Conservation (phyloP, 2,797 vertebrate species). For the Dryobates pubescens region DNA sequence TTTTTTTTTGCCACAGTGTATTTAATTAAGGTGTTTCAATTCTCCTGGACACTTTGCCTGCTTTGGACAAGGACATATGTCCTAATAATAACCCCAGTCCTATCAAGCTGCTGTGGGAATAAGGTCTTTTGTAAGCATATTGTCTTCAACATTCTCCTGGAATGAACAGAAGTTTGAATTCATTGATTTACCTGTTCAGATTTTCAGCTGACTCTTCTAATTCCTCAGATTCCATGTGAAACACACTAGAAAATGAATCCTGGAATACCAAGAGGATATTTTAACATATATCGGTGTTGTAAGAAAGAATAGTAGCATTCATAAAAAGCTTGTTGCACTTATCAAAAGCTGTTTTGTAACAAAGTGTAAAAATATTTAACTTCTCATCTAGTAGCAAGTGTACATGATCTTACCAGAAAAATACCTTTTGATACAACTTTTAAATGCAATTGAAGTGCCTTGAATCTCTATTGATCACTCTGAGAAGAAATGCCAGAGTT, state of each 20-base stretch:
- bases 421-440: background rate
- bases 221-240: slow-evolving; percentile 94
- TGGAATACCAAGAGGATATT: slow-evolving; percentile 69
- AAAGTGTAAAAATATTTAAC: background rate
- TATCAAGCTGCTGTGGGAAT: background rate
- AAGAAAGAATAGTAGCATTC: background rate
- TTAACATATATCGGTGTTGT: background rate
- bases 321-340: background rate
- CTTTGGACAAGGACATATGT: background rate
- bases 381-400: background rate
- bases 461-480: background rate
- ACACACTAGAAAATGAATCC: slow-evolving; percentile 96
- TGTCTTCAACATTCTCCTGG: background rate
- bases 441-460: background rate
- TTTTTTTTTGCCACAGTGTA: background rate
- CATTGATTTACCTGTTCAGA: slow-evolving; percentile 85
- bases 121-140: background rate
- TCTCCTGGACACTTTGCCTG: background rate
- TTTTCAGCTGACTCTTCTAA: slow-evolving; percentile 79
- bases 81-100: background rate
- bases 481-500: background rate
- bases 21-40: background rate
- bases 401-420: background rate
- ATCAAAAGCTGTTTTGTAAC: background rate
- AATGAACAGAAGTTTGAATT: background rate